These are phyloP conservation scores for Pocillopora damicornis DNA, from an alignment of 64 coral and sea anemone species.

Conservation along the genomic window DNA sequence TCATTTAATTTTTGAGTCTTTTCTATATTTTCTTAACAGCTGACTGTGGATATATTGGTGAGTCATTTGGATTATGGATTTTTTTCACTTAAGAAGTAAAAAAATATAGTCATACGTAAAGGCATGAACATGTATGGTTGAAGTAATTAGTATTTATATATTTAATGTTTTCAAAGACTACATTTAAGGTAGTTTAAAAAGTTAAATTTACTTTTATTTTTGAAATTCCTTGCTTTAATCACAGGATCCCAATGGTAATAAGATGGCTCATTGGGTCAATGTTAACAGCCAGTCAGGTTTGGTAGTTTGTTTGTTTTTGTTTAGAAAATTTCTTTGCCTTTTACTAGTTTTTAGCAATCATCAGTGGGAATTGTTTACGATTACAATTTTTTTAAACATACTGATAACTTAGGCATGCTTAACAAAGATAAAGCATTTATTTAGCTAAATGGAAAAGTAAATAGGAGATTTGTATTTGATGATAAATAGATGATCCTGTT, in stretches of 20 bases:
- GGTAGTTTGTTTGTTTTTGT: neutral
- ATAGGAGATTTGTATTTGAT: neutral
- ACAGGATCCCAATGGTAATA: conserved; percentile 80
- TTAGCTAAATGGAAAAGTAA: too few relatives aligned
- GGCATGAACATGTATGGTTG: too few relatives aligned
- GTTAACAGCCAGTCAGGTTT: conserved; percentile 69
- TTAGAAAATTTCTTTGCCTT: neutral
- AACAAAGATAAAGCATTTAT: too few relatives aligned
- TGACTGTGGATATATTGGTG: conserved; percentile 74
- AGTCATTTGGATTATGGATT: neutral
- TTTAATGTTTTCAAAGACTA: neutral
- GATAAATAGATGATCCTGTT: neutral
- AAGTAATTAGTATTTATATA: too few relatives aligned
- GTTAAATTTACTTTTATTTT: neutral
- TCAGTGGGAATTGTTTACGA: too few relatives aligned
- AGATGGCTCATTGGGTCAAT: conserved; percentile 85
- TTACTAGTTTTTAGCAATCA: neutral
- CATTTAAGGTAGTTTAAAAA: neutral
- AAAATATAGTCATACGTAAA: neutral
- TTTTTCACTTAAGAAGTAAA: neutral
- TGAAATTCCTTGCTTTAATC: neutral
- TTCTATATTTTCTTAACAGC: conserved; percentile 32
- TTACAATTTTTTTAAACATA: too few relatives aligned
- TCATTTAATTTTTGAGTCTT: neutral
- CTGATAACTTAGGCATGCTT: too few relatives aligned